Percentiles rank a stretch among this genome's conserved stretches.
Evolutionary conservation across 2,888 invertebrate genomes (phyloP).

Genomic region (Coenonympha arcania): DNA sequence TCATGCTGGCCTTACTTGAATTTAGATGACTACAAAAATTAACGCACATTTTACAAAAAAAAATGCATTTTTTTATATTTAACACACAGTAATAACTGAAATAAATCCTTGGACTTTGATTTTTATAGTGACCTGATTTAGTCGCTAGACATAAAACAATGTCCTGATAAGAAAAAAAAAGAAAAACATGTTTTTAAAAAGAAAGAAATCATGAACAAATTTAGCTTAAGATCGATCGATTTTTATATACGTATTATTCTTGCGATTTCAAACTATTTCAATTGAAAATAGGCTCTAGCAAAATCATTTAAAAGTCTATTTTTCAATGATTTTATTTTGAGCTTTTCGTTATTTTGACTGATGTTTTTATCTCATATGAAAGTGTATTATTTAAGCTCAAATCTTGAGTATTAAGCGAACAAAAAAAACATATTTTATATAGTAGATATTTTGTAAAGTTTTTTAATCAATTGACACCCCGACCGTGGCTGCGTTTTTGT

Average conservation of each 20-base stretch:
- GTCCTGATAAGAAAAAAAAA: neutral
- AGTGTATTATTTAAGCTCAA: conserved; percentile 16
- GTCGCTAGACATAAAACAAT: neutral
- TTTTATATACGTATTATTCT: conserved; percentile 24
- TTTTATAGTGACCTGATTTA: conserved; percentile 3
- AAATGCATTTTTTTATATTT: too few relatives aligned
- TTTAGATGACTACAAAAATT: too few relatives aligned
- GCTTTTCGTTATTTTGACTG: conserved; percentile 11
- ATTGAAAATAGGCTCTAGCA: neutral
- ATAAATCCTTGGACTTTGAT: too few relatives aligned
- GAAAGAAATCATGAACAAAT: conserved; percentile 32
- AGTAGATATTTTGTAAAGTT: neutral
- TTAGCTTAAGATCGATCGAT: conserved; percentile 30
- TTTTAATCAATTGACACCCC: conserved; percentile 13
- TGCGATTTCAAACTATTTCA: neutral
- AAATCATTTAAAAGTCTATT: neutral
- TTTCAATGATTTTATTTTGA: conserved; percentile 7
- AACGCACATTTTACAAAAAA: too few relatives aligned
- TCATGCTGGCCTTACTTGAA: too few relatives aligned
- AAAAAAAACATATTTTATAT: conserved; percentile 12
- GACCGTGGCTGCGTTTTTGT: conserved; percentile 2
- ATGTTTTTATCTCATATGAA: conserved; percentile 12
- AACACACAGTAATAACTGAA: too few relatives aligned
- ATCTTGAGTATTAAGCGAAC: conserved; percentile 10
- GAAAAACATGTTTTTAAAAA: too few relatives aligned